phyloP scores from a whole-genome alignment of 2,888 invertebrate species.

The Eupithecia tripunctaria region DNA sequence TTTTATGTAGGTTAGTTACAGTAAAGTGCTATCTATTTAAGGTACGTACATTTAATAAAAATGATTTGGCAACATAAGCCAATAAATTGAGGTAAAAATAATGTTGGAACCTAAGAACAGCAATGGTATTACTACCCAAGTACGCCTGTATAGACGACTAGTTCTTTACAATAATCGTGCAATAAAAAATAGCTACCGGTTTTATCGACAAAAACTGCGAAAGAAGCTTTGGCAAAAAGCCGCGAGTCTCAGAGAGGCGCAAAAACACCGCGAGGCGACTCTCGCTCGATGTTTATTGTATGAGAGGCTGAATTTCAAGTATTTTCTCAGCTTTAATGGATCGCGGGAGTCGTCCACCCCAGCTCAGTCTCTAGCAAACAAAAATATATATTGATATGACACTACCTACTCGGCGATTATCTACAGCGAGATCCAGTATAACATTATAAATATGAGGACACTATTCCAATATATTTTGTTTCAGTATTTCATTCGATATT shows the following conservation, averaged over 20 bases:
- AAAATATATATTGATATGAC: constrained; percentile 46
- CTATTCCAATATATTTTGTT: not conserved
- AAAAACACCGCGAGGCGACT: constrained; percentile 63
- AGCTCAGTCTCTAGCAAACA: constrained; percentile 49
- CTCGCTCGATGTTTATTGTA: constrained; percentile 78
- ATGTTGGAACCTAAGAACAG: not conserved
- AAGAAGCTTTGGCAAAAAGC: constrained; percentile 64
- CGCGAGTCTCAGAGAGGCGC: constrained; percentile 54
- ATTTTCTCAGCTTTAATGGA: constrained; percentile 81
- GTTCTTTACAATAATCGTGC: constrained; percentile 44
- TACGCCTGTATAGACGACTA: constrained; percentile 1
- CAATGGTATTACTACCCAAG: not conserved
- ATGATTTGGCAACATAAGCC: not conserved
- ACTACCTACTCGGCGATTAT: not conserved
- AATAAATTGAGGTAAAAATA: not conserved
- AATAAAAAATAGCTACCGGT: constrained; percentile 48
- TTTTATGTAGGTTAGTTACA: not conserved
- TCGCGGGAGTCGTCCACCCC: constrained; percentile 62
- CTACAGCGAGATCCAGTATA: not conserved
- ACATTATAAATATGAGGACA: not conserved
- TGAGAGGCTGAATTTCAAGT: constrained; percentile 81
- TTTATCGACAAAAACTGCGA: constrained; percentile 59
- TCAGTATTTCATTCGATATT: too few species aligned
- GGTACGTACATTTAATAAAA: not conserved
- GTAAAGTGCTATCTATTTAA: not conserved